Conservation (phyloP, 53 echinoderm and acorn worm genomes). For the Antedon mediterranea region DNA sequence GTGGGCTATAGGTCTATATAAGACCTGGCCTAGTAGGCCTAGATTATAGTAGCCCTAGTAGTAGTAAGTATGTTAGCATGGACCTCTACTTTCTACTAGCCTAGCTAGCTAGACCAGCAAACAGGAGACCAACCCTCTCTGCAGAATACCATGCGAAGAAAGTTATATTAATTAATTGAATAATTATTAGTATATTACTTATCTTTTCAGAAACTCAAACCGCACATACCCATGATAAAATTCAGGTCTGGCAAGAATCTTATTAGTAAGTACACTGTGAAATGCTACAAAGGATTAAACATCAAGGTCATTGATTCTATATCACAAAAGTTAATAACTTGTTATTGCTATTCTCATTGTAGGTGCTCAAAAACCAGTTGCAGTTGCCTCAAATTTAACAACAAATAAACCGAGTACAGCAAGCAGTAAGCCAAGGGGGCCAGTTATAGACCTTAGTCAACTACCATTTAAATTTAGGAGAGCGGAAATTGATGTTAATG, state of each 20-base stretch:
- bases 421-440: constrained; percentile 17
- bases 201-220: constrained; percentile 33
- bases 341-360: no score
- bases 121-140: no score
- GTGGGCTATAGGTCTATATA: no score
- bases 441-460: constrained; percentile 29
- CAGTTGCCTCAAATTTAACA: constrained; percentile 8
- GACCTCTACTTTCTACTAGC: no score
- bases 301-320: no score
- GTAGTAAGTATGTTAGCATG: no score
- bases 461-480: constrained; percentile 28
- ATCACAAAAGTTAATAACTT: no score
- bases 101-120: no score
- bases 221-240: constrained; percentile 57
- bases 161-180: no score
- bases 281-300: background rate
- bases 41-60: no score
- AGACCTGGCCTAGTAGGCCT: no score
- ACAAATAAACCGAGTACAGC: constrained; percentile 23
- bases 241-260: constrained; percentile 31
- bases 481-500: constrained; percentile 12
- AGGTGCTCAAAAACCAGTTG: constrained; percentile 6
- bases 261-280: constrained; percentile 8
- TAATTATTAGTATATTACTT: background rate
- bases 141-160: no score